Percentiles rank a stretch among this genome's conserved stretches.
Conservation (phyloP, 2,888 invertebrate genomes). For the Sussaba pulchella region DNA sequence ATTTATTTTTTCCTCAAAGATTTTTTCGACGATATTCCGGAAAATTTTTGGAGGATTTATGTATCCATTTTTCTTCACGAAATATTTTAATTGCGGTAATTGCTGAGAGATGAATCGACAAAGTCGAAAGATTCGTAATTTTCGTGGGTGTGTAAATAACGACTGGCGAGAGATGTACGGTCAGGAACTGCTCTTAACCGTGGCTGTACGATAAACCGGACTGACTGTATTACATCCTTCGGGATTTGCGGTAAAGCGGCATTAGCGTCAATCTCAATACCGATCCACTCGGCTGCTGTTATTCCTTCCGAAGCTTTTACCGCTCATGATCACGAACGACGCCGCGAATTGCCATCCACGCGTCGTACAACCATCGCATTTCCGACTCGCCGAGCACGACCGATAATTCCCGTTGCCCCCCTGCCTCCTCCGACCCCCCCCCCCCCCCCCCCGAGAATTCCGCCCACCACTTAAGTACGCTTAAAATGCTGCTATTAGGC, state of each 20-base stretch:
- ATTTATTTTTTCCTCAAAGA: no score
- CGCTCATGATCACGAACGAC: constrained; percentile 54
- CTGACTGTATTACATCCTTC: no score
- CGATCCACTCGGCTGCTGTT: constrained; percentile 37
- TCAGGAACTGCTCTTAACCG: no score
- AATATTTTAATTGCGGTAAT: no score
- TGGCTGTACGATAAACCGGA: no score
- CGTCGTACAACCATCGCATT: constrained; percentile 27
- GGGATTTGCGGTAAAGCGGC: constrained; percentile 23
- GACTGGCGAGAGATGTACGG: no score
- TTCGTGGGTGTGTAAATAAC: no score
- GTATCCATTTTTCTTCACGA: no score
- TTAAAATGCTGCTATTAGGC: constrained; percentile 40
- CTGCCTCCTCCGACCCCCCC: neutral
- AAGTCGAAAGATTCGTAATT: no score
- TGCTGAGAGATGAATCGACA: no score
- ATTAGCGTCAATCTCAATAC: constrained; percentile 58
- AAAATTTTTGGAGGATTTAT: no score
- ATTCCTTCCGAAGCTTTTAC: constrained; percentile 54
- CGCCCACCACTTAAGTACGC: constrained; percentile 19
- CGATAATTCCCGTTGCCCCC: constrained; percentile 21
- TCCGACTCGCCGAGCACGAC: constrained; percentile 32
- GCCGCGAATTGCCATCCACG: constrained; percentile 47
- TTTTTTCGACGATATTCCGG: no score
- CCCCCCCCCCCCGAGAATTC: neutral